A percentile compares a stretch with the other conserved stretches of the same genome.
Conservation (phyloP, 2,888 invertebrate genomes). For the Himalopsyche anomala region DNA sequence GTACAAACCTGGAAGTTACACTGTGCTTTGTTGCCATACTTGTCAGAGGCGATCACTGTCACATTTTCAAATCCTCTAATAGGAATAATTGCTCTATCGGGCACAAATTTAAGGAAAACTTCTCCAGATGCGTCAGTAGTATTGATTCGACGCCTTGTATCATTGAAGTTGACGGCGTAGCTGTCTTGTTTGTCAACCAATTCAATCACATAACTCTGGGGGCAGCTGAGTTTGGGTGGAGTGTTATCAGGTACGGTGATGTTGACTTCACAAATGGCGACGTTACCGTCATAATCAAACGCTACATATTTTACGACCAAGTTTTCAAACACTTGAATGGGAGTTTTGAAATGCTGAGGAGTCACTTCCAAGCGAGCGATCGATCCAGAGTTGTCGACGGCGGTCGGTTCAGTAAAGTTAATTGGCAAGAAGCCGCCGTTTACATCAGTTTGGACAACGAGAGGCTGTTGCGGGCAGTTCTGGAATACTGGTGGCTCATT, state of each 20-base stretch:
- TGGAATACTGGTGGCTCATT: conserved; percentile 98
- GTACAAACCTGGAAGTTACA: conserved; percentile 91
- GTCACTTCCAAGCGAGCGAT: conserved; percentile 95
- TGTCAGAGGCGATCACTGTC: conserved; percentile 91
- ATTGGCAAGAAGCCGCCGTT: conserved; percentile 94
- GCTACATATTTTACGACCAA: conserved; percentile 96
- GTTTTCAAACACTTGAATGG: conserved; percentile 91
- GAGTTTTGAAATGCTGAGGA: conserved; percentile 93
- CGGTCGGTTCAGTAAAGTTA: conserved; percentile 95
- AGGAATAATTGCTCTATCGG: conserved; percentile 89
- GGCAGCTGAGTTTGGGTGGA: conserved; percentile 92
- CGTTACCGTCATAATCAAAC: conserved; percentile 98
- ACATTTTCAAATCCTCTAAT: conserved; percentile 94
- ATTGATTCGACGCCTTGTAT: conserved; percentile 89
- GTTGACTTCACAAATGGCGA: conserved; percentile 97
- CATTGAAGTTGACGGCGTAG: conserved; percentile 94
- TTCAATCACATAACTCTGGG: conserved; percentile 95
- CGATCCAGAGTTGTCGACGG: conserved; percentile 96
- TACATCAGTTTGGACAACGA: conserved; percentile 90
- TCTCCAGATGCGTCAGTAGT: conserved; percentile 93
- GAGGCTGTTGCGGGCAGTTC: conserved; percentile 95
- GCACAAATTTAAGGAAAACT: conserved; percentile 87
- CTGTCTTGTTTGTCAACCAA: conserved; percentile 92
- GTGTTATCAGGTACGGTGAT: conserved; percentile 96
- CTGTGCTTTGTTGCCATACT: conserved; percentile 90